Evolutionary conservation across 2,888 invertebrate genomes (phyloP).

Genomic region (Drosophila tripunctata): DNA sequence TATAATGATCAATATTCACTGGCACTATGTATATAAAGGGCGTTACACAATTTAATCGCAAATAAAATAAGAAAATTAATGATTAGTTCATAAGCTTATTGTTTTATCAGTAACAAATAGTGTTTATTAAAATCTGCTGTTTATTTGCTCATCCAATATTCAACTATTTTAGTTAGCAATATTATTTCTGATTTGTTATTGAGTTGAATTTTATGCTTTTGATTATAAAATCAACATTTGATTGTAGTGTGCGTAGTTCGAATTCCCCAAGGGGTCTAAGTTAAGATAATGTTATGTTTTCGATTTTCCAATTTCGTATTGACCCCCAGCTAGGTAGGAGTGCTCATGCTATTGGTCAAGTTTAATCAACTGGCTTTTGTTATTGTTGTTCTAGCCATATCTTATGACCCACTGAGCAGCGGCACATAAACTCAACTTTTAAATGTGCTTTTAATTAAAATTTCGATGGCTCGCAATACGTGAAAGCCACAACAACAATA

Average conservation of each 20-base stretch:
- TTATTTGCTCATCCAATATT: slow-evolving; percentile 14
- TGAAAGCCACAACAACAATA: slow-evolving; percentile 16
- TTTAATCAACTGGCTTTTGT: slow-evolving; percentile 58
- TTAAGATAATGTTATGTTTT: slow-evolving; percentile 56
- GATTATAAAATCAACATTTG: slow-evolving; percentile 15
- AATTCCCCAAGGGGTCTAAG: slow-evolving; percentile 25
- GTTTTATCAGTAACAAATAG: slow-evolving; percentile 10
- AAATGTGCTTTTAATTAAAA: slow-evolving; percentile 75
- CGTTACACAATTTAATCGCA: not conserved
- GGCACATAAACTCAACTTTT: slow-evolving; percentile 66
- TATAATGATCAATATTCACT: too few species aligned
- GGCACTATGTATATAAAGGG: too few species aligned
- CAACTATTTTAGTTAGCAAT: slow-evolving; percentile 12
- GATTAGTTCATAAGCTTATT: slow-evolving; percentile 2
- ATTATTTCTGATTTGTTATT: slow-evolving; percentile 17
- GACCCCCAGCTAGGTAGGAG: slow-evolving; percentile 44
- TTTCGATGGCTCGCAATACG: slow-evolving; percentile 48
- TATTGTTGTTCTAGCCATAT: slow-evolving; percentile 51
- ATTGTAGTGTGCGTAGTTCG: not conserved
- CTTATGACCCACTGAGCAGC: slow-evolving; percentile 63
- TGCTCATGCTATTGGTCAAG: slow-evolving; percentile 46
- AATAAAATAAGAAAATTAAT: not conserved
- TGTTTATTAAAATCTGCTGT: slow-evolving; percentile 22
- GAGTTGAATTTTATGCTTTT: not conserved
- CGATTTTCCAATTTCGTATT: slow-evolving; percentile 36